A percentile compares a stretch with the other conserved stretches of the same genome.
These are phyloP conservation scores for Reinhardtius hippoglossoides DNA, from an alignment of 2,113 vertebrate genomes.

Conservation along the genomic window DNA sequence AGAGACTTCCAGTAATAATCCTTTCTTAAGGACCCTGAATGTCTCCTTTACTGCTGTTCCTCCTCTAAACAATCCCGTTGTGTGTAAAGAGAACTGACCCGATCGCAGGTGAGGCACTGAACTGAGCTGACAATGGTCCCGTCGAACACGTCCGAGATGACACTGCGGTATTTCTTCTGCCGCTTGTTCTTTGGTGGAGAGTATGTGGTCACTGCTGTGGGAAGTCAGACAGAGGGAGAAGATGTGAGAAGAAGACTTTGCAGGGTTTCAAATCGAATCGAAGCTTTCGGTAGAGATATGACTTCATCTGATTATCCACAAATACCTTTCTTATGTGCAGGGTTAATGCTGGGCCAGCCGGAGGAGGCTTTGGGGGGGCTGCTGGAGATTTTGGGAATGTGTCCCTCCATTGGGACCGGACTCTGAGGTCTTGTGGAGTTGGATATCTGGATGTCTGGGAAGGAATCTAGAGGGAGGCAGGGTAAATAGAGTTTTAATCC, in stretches of 20 bases:
- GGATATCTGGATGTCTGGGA: constrained; percentile 88
- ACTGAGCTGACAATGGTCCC: constrained; percentile 97
- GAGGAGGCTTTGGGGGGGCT: constrained; percentile 90
- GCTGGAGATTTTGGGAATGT: constrained; percentile 86
- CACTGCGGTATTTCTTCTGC: constrained; percentile 93
- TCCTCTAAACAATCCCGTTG: background rate
- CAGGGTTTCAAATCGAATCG: no score
- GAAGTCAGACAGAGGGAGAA: constrained; percentile 8
- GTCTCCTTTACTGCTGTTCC: background rate
- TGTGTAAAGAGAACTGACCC: constrained; percentile 80
- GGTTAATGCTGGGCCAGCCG: constrained; percentile 85
- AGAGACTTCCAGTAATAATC: no score
- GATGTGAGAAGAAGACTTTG: constrained; percentile 13
- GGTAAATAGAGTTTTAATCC: background rate
- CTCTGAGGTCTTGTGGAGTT: constrained; percentile 85
- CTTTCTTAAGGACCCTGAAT: no score
- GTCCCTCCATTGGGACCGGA: constrained; percentile 82
- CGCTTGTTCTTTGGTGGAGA: constrained; percentile 90
- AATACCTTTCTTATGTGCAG: constrained; percentile 93
- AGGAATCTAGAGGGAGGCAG: constrained; percentile 83
- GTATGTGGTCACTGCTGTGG: constrained; percentile 77
- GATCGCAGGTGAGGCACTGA: constrained; percentile 96
- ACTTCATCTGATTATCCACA: background rate
- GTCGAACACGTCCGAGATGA: constrained; percentile 97
- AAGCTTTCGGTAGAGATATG: background rate